Base-by-base conservation (phyloP, 2,113 vertebrate genomes). In the Chaenocephalus aceratus region DNA sequence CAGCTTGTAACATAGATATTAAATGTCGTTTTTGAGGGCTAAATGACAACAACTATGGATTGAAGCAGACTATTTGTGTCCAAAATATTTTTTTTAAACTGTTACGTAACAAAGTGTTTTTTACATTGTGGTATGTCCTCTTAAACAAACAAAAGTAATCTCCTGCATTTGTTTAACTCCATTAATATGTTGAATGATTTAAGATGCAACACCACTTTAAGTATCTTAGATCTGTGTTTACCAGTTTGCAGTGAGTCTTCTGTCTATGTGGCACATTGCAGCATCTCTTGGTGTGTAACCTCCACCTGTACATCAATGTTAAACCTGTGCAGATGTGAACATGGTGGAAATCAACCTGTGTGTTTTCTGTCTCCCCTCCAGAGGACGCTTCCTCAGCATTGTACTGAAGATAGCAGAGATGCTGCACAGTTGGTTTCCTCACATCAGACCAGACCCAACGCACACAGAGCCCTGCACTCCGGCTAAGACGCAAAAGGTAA, bases 371-470 rank as follows among this genome's bases (percentile, higher is more conserved):
- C 5, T 77, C 16, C 54, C 21, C 61, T 51, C 1, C 0, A 93
- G 92, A 0, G 89, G 85, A 21, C 79, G 72, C 4, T 86, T 90
- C 65, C 69, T 89, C 54, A 56, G 48, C 18, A 88, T 80, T 5
- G 1, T 93, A 0, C 75, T 86, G 78, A 89, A 91, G 69, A 87
- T 93, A 36, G 92, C 90, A 15, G 74, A 71, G 15, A 93, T 93
- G 92, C 87, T 93, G 1, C 88, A 77, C 1, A 87, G 65, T 1
- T 93, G 92, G 92, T 93, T 93, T 13, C 92, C 92, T 69, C 75
- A 85, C 1, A 45, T 91, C 46, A 71, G 48, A 75, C 69, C 73
- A 1, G 4, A 26, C 2, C 46, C 1, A 68, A 63, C 4, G 1
- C 62, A 14, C 48, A 45, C 41, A 1, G 72, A 77, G 1, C 49